A percentile compares a stretch with the other conserved stretches of the same genome.
These are phyloP conservation scores for Triplophysa bombifrons DNA, from an alignment of 2,797 vertebrate species.

Conservation along the genomic window DNA sequence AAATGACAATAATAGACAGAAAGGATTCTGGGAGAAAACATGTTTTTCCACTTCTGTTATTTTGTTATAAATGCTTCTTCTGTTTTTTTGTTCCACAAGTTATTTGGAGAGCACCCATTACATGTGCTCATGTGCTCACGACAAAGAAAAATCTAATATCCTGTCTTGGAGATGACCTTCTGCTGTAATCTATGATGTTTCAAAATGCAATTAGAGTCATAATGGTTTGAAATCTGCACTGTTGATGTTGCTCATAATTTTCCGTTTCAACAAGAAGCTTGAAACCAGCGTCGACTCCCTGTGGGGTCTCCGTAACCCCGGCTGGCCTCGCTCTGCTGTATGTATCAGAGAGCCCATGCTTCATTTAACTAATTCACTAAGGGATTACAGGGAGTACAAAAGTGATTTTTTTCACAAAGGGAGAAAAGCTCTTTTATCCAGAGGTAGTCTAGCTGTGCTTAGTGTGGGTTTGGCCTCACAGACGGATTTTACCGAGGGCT, in stretches of 20 bases:
- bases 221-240: constrained; percentile 3
- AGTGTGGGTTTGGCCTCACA: constrained; percentile 10
- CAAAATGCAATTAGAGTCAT: constrained; percentile 6
- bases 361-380: constrained; percentile 53
- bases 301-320: constrained; percentile 40
- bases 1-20: not conserved
- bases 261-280: not conserved
- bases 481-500: constrained; percentile 15
- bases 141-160: constrained; percentile 24
- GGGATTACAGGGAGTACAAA: constrained; percentile 56
- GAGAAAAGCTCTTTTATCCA: constrained; percentile 52
- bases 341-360: constrained; percentile 42
- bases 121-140: not conserved
- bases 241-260: constrained; percentile 7
- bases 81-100: not conserved
- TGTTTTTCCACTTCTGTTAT: not conserved
- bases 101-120: not conserved
- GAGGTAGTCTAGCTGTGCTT: constrained; percentile 28
- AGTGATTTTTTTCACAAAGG: constrained; percentile 46
- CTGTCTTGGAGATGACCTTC: constrained; percentile 19
- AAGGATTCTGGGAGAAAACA: not conserved
- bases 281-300: constrained; percentile 30
- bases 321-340: constrained; percentile 11
- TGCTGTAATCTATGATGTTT: constrained; percentile 4
- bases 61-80: not conserved